Percentiles rank a stretch among this genome's conserved stretches.
These are phyloP conservation scores for Chondrilla cf. caribensis DNA, from an alignment of 37 sponge, comb jelly and placozoan species.

Conservation along the genomic window DNA sequence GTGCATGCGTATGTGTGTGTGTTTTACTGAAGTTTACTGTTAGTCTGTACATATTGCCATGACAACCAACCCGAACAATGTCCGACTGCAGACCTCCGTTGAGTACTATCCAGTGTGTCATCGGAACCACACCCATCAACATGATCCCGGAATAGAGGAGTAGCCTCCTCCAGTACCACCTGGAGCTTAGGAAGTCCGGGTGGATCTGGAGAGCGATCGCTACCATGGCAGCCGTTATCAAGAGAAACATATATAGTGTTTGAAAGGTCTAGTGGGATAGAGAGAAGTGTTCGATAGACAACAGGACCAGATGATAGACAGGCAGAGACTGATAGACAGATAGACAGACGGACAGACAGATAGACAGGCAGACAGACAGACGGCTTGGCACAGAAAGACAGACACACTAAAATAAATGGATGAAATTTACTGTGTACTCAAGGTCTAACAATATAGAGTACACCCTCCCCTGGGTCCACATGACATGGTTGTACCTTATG, in stretches of 20 bases:
- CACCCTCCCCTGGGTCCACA: too few relatives aligned
- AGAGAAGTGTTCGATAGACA: background rate
- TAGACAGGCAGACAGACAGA: too few relatives aligned
- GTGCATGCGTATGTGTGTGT: background rate
- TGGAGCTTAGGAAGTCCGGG: slow-evolving; percentile 63
- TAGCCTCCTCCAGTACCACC: slow-evolving; percentile 69
- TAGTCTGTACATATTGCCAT: too few relatives aligned
- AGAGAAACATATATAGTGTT: slow-evolving; percentile 47
- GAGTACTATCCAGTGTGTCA: slow-evolving; percentile 71
- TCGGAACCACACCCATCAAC: slow-evolving; percentile 76
- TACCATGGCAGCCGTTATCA: slow-evolving; percentile 23
- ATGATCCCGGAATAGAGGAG: slow-evolving; percentile 65
- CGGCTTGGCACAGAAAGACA: too few relatives aligned
- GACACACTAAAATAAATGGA: too few relatives aligned
- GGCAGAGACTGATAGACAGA: background rate
- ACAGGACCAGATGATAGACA: background rate
- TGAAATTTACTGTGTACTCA: too few relatives aligned
- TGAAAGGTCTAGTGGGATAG: slow-evolving; percentile 48
- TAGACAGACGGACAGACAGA: too few relatives aligned
- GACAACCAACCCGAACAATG: slow-evolving; percentile 51
- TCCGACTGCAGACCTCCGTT: slow-evolving; percentile 56
- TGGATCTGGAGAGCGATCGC: slow-evolving; percentile 39
- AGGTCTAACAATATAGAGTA: too few relatives aligned
- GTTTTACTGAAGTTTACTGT: too few relatives aligned
- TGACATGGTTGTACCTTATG: too few relatives aligned